phyloP scores from a whole-genome alignment of 23 tunicate species.

The Diplosoma virens region DNA sequence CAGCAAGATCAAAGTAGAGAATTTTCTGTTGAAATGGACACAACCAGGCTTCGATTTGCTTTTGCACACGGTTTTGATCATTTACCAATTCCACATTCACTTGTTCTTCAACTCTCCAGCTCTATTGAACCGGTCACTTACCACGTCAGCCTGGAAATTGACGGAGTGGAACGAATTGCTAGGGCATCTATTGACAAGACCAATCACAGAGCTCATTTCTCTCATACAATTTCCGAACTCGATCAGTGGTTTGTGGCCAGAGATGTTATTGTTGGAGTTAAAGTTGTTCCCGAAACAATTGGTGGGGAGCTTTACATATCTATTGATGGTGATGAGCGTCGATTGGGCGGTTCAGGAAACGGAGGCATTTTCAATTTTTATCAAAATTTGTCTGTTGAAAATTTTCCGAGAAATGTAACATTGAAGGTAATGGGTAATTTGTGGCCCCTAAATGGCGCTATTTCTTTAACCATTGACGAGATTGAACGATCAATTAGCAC shows the following conservation, averaged over 20 bases:
- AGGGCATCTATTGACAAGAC: not conserved
- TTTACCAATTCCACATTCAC: constrained; percentile 42
- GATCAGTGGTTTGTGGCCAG: constrained; percentile 31
- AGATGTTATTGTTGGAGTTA: constrained; percentile 29
- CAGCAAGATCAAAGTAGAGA: constrained; percentile 4
- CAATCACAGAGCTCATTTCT: constrained; percentile 7
- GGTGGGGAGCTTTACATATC: constrained; percentile 45
- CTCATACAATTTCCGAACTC: constrained; percentile 25
- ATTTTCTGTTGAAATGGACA: constrained; percentile 37
- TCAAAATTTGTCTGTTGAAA: not conserved
- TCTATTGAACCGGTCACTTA: constrained; percentile 18
- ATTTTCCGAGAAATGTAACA: constrained; percentile 42
- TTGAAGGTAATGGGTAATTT: constrained; percentile 21
- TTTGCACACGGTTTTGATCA: constrained; percentile 36
- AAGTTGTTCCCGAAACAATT: constrained; percentile 5
- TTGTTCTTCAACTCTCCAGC: not conserved
- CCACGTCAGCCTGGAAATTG: constrained; percentile 12
- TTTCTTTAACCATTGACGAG: constrained; percentile 44
- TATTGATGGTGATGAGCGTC: constrained; percentile 32
- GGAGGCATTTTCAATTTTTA: not conserved
- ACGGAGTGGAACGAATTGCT: constrained; percentile 18
- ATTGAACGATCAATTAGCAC: constrained; percentile 39
- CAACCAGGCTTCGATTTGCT: constrained; percentile 17
- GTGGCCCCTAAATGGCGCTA: constrained; percentile 37
- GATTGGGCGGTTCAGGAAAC: not conserved